These are phyloP conservation scores for Conops quadrifasciatus DNA, from an alignment of 2,888 invertebrate species.

Conservation along the genomic window DNA sequence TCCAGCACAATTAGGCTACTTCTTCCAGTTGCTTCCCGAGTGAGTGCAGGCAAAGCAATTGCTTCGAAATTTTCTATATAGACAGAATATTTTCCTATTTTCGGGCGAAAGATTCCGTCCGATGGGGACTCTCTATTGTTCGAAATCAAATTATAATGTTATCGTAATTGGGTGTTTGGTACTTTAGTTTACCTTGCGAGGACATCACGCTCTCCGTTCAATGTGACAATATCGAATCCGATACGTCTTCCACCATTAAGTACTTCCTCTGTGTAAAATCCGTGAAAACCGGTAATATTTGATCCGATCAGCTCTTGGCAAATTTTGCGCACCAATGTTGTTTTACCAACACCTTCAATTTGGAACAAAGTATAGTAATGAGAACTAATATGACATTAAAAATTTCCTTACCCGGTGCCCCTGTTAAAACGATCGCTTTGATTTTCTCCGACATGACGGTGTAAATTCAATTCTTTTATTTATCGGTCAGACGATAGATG, in stretches of 20 bases:
- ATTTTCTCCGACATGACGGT: slow-evolving; percentile 40
- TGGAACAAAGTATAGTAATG: not conserved
- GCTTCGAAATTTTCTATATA: slow-evolving; percentile 70
- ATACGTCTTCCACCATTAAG: slow-evolving; percentile 65
- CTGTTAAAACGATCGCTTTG: slow-evolving; percentile 44
- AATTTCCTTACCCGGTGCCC: slow-evolving; percentile 41
- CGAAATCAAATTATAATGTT: not conserved
- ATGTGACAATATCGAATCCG: slow-evolving; percentile 73
- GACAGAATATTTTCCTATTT: slow-evolving; percentile 73
- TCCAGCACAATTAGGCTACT: slow-evolving; percentile 55
- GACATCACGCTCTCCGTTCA: slow-evolving; percentile 64
- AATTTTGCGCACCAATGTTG: slow-evolving; percentile 69
- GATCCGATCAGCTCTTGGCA: slow-evolving; percentile 54
- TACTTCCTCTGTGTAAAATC: slow-evolving; percentile 76
- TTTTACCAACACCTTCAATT: slow-evolving; percentile 72
- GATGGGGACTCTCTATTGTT: slow-evolving; percentile 39
- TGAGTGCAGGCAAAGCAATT: slow-evolving; percentile 66
- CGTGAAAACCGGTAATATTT: slow-evolving; percentile 57
- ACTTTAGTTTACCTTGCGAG: slow-evolving; percentile 66
- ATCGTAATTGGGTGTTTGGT: not conserved
- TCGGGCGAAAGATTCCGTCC: slow-evolving; percentile 47
- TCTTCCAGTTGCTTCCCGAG: slow-evolving; percentile 45
- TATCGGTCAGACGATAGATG: no score
- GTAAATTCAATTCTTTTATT: no score
- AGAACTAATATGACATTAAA: no score